Percentiles rank a stretch among this genome's conserved stretches.
Conservation (phyloP, 2,113 vertebrate species). For the Zingel zingel region DNA sequence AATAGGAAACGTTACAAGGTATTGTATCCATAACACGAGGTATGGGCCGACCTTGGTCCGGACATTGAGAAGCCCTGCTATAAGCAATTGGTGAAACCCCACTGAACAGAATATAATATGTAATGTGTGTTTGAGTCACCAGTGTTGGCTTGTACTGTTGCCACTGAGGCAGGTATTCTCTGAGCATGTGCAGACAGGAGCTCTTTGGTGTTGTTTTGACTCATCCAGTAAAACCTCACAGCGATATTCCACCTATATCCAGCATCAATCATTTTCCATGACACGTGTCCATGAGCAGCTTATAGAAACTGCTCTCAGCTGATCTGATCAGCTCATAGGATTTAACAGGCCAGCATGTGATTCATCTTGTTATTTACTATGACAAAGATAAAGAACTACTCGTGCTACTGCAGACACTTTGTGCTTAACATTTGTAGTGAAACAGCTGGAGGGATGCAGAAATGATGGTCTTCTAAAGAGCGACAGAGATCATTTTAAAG, state of each 20-base stretch:
- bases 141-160: neutral
- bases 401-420: too few relatives aligned
- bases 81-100: neutral
- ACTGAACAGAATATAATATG: neutral
- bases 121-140: neutral
- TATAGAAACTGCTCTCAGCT: neutral
- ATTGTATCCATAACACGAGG: too few relatives aligned
- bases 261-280: conserved; percentile 9
- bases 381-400: too few relatives aligned
- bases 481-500: too few relatives aligned
- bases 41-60: too few relatives aligned
- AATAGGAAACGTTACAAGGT: too few relatives aligned
- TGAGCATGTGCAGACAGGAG: conserved; percentile 49
- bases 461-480: too few relatives aligned
- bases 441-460: too few relatives aligned
- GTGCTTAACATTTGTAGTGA: too few relatives aligned
- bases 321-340: conserved; percentile 16
- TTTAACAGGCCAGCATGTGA: neutral
- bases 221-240: neutral
- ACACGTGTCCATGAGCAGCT: conserved; percentile 15
- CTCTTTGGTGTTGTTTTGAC: neutral
- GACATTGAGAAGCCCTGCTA: too few relatives aligned
- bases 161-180: neutral
- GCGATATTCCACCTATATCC: conserved; percentile 7
- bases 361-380: neutral